These are phyloP conservation scores for Bombus waltoni DNA, from an alignment of 1,140 invertebrate genomes.

Conservation along the genomic window DNA sequence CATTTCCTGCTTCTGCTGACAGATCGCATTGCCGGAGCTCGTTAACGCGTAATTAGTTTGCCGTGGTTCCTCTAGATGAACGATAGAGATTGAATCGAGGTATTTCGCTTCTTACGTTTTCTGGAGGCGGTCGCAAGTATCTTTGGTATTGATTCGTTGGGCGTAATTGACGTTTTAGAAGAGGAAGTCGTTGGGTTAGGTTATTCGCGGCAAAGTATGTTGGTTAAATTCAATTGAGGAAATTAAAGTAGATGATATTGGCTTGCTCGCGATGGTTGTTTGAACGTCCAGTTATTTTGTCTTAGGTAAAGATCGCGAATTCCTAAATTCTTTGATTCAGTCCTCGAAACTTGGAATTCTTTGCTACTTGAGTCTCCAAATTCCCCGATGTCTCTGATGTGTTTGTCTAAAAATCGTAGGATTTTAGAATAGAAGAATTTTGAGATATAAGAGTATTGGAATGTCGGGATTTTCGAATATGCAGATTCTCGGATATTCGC, in stretches of 20 bases:
- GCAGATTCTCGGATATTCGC: background rate
- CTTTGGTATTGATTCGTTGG: background rate
- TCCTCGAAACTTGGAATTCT: too few relatives aligned
- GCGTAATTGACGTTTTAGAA: background rate
- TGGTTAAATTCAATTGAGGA: background rate
- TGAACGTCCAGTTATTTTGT: background rate
- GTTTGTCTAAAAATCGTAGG: too few relatives aligned
- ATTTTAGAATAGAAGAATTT: too few relatives aligned
- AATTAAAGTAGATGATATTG: background rate
- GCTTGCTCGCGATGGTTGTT: background rate
- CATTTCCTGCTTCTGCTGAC: slow-evolving; percentile 6
- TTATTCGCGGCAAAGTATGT: background rate
- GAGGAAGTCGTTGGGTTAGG: background rate
- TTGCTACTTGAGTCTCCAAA: too few relatives aligned
- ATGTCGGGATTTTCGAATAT: background rate
- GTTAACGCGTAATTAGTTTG: slow-evolving; percentile 33
- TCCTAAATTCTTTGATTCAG: too few relatives aligned
- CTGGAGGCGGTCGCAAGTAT: background rate
- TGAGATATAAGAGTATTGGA: background rate
- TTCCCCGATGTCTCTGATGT: too few relatives aligned
- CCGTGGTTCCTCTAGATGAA: background rate
- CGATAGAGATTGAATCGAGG: slow-evolving; percentile 1
- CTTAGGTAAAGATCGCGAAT: too few relatives aligned
- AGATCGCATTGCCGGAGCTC: background rate
- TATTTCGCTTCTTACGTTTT: background rate